Evolutionary conservation across 1,140 invertebrate genomes (phyloP).

Genomic region (Meteorus sp.): DNA sequence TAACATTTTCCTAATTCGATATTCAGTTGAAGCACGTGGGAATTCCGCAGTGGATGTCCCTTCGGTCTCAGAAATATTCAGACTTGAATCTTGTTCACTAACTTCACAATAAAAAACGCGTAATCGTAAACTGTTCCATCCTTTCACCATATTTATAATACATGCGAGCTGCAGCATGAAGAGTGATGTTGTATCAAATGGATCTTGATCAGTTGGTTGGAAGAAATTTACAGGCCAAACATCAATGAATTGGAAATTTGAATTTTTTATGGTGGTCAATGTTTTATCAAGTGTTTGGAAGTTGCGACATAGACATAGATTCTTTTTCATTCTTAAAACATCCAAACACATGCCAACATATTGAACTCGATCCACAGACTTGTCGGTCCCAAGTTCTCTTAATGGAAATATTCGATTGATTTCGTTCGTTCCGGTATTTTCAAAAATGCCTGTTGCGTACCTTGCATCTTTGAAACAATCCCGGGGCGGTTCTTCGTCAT

Average conservation of each 20-base stretch:
- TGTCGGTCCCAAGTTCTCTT: constrained; percentile 39
- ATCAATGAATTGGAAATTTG: constrained; percentile 82
- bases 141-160: constrained; percentile 90
- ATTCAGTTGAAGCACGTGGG: constrained; percentile 52
- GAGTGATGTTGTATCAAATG: constrained; percentile 84
- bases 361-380: constrained; percentile 59
- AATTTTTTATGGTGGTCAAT: constrained; percentile 65
- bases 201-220: constrained; percentile 72
- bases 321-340: constrained; percentile 90
- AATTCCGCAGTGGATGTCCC: constrained; percentile 41
- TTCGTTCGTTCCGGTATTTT: constrained; percentile 42
- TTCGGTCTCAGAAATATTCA: constrained; percentile 45
- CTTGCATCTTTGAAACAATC: constrained; percentile 72
- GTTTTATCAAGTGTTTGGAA: constrained; percentile 85
- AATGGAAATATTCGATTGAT: constrained; percentile 53
- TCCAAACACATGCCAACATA: constrained; percentile 90
- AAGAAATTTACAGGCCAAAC: constrained; percentile 96
- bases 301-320: constrained; percentile 90
- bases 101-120: constrained; percentile 82
- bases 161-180: constrained; percentile 97
- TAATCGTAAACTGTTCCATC: constrained; percentile 80
- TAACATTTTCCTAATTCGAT: constrained; percentile 63
- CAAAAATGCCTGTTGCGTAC: constrained; percentile 50
- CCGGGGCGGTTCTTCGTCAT: constrained; percentile 71
- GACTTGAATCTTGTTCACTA: constrained; percentile 44